These are phyloP conservation scores for Perizoma flavofasciatum DNA, from an alignment of 2,888 invertebrate species.

Conservation along the genomic window DNA sequence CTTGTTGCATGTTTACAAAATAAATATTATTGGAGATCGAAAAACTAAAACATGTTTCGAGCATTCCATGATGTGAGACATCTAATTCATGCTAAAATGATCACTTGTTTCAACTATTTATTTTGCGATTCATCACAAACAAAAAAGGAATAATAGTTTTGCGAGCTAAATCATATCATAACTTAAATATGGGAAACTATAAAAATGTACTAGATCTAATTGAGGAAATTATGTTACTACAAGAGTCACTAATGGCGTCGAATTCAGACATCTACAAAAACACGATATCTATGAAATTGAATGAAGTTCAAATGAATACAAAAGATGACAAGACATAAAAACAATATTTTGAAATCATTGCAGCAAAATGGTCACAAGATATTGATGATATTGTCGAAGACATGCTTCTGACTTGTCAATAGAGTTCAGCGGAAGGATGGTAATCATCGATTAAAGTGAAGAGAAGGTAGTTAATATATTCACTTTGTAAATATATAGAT, in stretches of 20 bases:
- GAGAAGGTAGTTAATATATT: slow-evolving; percentile 21
- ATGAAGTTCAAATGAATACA: neutral
- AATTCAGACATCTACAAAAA: slow-evolving; percentile 6
- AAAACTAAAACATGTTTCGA: slow-evolving; percentile 47
- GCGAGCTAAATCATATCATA: slow-evolving; percentile 23
- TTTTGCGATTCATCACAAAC: slow-evolving; percentile 26
- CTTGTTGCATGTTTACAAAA: slow-evolving; percentile 25
- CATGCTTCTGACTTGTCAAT: slow-evolving; percentile 24
- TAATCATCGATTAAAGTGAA: slow-evolving; percentile 7
- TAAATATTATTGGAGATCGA: slow-evolving; percentile 78
- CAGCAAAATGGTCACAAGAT: slow-evolving; percentile 7
- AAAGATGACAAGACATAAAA: slow-evolving; percentile 1
- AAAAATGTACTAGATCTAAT: slow-evolving; percentile 57
- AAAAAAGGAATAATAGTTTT: slow-evolving; percentile 15
- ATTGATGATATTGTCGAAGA: slow-evolving; percentile 8
- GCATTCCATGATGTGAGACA: slow-evolving; percentile 36
- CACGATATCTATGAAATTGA: slow-evolving; percentile 10
- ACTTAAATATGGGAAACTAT: no score
- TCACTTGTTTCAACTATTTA: slow-evolving; percentile 4
- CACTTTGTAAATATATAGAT: slow-evolving; percentile 31
- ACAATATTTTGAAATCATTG: slow-evolving; percentile 5
- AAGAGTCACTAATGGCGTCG: slow-evolving; percentile 26
- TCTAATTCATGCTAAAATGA: slow-evolving; percentile 30
- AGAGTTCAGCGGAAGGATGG: slow-evolving; percentile 3
- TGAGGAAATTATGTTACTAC: slow-evolving; percentile 58